Evolutionary conservation across 2,888 invertebrate genomes (phyloP).

Genomic region (Macrophya alboannulata): DNA sequence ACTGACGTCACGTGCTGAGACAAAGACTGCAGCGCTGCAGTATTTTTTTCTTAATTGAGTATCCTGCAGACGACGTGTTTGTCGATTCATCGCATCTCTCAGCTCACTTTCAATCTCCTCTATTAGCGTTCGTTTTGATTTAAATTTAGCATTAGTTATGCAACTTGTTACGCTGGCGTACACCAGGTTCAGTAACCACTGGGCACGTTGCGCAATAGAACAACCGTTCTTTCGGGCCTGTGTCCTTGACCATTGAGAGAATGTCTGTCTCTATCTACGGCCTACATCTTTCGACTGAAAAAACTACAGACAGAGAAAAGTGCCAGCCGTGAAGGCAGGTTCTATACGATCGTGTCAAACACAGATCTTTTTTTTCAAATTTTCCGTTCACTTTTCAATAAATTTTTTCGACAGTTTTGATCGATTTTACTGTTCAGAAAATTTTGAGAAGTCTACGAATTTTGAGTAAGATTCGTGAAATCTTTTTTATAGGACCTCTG

Average conservation of each 20-base stretch:
- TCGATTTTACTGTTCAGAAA: not conserved
- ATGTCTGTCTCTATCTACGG: not conserved
- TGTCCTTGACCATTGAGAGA: conserved; percentile 41
- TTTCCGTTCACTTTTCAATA: not conserved
- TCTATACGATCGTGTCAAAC: not conserved
- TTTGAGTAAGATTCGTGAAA: not conserved
- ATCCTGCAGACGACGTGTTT: not conserved
- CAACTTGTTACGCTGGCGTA: not conserved
- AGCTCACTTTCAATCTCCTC: not conserved
- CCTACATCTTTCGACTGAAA: not conserved
- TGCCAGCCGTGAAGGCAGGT: not conserved
- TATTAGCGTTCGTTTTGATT: not conserved
- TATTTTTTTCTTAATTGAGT: not conserved
- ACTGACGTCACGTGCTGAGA: not conserved
- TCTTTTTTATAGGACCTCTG: not conserved
- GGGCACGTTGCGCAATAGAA: conserved; percentile 43
- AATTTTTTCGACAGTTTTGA: not conserved
- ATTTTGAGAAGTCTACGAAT: not conserved
- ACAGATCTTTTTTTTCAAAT: not conserved
- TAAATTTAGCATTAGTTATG: not conserved
- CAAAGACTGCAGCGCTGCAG: not conserved
- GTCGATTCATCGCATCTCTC: not conserved
- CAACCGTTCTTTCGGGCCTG: conserved; percentile 18
- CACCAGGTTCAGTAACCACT: conserved; percentile 28
- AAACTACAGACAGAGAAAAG: not conserved